Conservation (phyloP, 2,797 vertebrate genomes). For the Rhabdophis nuchalis region DNA sequence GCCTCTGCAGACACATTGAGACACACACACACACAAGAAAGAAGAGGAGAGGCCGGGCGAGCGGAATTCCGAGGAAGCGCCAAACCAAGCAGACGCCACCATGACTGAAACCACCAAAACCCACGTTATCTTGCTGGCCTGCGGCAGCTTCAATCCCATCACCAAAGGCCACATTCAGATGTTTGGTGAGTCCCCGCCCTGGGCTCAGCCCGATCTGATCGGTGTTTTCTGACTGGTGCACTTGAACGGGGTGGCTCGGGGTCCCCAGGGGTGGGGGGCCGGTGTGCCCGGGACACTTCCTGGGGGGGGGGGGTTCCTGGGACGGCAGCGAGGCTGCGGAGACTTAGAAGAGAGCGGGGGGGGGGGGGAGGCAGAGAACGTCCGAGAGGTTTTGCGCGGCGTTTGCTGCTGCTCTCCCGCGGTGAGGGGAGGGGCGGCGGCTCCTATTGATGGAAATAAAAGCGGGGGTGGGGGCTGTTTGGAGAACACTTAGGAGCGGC, state of each 20-base stretch:
- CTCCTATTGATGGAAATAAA: background rate
- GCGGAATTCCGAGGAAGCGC: background rate
- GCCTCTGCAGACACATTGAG: constrained; percentile 66
- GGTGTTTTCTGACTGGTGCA: constrained; percentile 28
- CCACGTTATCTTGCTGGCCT: constrained; percentile 93
- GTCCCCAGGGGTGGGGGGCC: background rate
- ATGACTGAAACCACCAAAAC: constrained; percentile 92
- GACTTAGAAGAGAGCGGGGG: background rate
- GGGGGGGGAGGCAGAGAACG: background rate
- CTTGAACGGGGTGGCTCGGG: background rate
- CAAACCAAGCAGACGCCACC: constrained; percentile 38
- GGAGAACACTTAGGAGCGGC: background rate
- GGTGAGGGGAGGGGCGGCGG: background rate
- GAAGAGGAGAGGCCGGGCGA: constrained; percentile 18
- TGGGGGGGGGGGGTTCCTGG: background rate
- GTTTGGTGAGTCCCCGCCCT: constrained; percentile 84
- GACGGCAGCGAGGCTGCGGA: background rate
- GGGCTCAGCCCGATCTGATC: background rate
- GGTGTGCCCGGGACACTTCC: background rate
- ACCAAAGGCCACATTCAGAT: constrained; percentile 97
- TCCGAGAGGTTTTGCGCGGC: background rate
- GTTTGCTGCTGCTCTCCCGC: background rate
- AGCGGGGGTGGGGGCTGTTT: background rate
- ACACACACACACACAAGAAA: constrained; percentile 38
- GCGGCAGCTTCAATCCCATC: constrained; percentile 97